Evolutionary conservation across 2,888 invertebrate genomes (phyloP).

Genomic region (Synanthedon vespiformis): DNA sequence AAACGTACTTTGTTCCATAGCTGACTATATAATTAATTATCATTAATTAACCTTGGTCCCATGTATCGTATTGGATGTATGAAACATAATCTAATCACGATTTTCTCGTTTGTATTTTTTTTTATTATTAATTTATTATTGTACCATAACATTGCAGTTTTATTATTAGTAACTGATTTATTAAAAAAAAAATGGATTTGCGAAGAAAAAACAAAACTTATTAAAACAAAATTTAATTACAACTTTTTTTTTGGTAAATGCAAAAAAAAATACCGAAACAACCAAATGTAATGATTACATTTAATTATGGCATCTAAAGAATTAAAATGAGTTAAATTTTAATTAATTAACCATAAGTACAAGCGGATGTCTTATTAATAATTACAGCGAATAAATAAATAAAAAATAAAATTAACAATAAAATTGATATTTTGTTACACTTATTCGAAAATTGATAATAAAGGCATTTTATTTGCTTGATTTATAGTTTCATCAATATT

Average conservation of each 20-base stretch:
- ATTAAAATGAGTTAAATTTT: slow-evolving; percentile 16
- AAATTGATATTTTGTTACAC: not conserved
- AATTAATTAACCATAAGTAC: slow-evolving; percentile 43
- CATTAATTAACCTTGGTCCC: too few relatives aligned
- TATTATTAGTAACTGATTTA: too few relatives aligned
- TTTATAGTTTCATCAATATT: too few relatives aligned
- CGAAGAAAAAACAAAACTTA: not conserved
- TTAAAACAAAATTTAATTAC: slow-evolving; percentile 9
- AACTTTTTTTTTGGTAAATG: slow-evolving; percentile 61
- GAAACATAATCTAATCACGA: too few relatives aligned
- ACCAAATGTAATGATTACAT: slow-evolving; percentile 45
- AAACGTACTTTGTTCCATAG: too few relatives aligned
- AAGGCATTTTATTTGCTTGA: too few relatives aligned
- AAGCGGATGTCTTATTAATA: slow-evolving; percentile 46
- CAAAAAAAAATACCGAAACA: slow-evolving; percentile 54
- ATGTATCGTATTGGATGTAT: too few relatives aligned
- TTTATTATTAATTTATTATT: too few relatives aligned
- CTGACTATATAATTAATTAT: too few relatives aligned
- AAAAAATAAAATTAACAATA: slow-evolving; percentile 18
- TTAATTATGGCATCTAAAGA: slow-evolving; percentile 41
- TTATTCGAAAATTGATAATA: not conserved
- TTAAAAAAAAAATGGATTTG: not conserved
- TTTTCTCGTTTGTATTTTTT: too few relatives aligned
- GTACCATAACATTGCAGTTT: too few relatives aligned
- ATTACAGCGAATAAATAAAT: slow-evolving; percentile 11